Evolutionary conservation across 2,113 vertebrate genomes (phyloP), one percentile per base, ranked within the genome.

Genomic region (Ascaphus truei): DNA sequence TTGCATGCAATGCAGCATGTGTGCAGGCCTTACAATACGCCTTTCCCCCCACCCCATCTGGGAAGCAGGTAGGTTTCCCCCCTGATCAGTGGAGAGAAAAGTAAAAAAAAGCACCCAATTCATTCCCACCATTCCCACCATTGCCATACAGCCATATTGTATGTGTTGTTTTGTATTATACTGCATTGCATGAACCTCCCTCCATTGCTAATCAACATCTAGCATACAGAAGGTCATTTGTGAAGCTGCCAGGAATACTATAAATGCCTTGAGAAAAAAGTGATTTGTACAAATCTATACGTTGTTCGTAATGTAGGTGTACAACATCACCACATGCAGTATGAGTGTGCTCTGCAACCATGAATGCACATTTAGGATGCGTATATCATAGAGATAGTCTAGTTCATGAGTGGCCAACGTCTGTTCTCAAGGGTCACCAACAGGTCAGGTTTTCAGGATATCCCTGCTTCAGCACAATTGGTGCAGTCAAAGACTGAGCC

Each of bases 1-100:
- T 79, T 84, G 80, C 79, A 82, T 84, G 78, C 75, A 66, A 64
- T 69, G 69, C 72, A 62, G 34, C 73, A 68, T 74, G 73, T 76
- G 59, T 62, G 59, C 73, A 73, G 48, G 71, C 5, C 31, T 72
- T 36, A 68, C 64, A 33, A 66, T 37, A 18, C 50, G 74, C 68
- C 50, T 62, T 57, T 61, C 18, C 57, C 52, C 56, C 36, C 59
- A 34, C 22, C 39, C 80, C 56, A 37, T n/a, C n/a, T n/a, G n/a
- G n/a, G n/a, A 26, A 41, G 5, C 68, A 77, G 76, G 75, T 81
- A 77, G 76, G 77, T 79, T 56, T 31, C 61, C 55, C 41, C 55
- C 41, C 30, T 60, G 57, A 45, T 55, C 48, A 71, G 62, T 26
- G 25, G 6, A 25, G n/a, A 62, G 76, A 77, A 73, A 67, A 58